phyloP scores from a whole-genome alignment of 2,113 vertebrate genomes.

The Pseudonaja textilis region DNA sequence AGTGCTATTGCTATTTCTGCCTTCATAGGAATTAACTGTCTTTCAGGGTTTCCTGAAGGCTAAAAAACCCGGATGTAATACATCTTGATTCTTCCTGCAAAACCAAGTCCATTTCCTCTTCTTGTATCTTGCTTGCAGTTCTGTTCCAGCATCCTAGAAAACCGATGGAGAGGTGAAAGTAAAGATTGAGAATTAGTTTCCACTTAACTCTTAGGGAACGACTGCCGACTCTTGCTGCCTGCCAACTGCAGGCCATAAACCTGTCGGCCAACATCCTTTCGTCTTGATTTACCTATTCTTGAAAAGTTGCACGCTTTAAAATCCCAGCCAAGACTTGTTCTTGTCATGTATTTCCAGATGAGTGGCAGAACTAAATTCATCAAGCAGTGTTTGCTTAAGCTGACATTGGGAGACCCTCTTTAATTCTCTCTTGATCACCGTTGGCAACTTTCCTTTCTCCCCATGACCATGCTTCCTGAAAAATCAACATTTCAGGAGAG shows the following conservation, averaged over 20 bases:
- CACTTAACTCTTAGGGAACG: background rate
- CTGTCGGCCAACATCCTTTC: background rate
- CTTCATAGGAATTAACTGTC: background rate
- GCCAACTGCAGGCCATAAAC: background rate
- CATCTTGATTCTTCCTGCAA: background rate
- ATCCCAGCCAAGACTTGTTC: background rate
- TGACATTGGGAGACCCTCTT: background rate
- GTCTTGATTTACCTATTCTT: constrained; percentile 9
- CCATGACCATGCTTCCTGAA: background rate
- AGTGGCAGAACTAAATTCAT: background rate
- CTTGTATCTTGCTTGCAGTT: background rate
- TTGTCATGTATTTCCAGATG: constrained; percentile 1
- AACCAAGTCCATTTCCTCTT: no score
- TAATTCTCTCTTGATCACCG: background rate
- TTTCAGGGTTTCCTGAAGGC: background rate
- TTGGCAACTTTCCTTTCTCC: background rate
- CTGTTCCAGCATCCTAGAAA: background rate
- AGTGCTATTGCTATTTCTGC: background rate
- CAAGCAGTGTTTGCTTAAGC: background rate
- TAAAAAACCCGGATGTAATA: background rate
- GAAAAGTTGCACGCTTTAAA: background rate
- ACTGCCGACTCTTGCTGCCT: background rate
- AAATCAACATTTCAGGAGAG: background rate
- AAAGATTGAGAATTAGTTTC: background rate
- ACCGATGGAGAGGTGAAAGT: background rate